phyloP scores from a whole-genome alignment of 2,888 invertebrate genomes.

The Eupithecia centaureata region DNA sequence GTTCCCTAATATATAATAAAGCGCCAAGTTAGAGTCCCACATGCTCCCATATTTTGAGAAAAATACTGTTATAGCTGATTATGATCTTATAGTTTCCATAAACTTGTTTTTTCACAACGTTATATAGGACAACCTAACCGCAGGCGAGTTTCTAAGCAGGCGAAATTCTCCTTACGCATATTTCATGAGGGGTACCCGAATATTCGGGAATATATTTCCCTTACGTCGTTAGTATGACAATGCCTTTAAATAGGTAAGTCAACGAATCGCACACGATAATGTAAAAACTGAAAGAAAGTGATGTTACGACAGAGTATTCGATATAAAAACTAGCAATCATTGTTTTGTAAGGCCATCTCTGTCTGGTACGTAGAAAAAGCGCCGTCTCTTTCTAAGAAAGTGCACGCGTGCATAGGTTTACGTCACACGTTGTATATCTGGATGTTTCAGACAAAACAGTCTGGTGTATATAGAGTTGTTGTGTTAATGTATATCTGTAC shows the following conservation, averaged over 20 bases:
- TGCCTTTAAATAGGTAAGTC: constrained; percentile 59
- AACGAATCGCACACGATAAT: constrained; percentile 64
- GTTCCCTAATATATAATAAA: too few relatives aligned
- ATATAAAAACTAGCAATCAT: constrained; percentile 64
- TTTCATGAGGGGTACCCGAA: neutral
- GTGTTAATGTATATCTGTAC: too few relatives aligned
- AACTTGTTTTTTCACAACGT: neutral
- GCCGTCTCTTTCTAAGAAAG: constrained; percentile 74
- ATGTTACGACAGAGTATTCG: constrained; percentile 67
- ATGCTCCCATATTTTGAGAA: neutral
- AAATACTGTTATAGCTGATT: neutral
- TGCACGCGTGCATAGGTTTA: constrained; percentile 70
- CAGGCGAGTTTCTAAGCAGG: neutral
- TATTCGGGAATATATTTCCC: too few relatives aligned
- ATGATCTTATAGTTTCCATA: neutral
- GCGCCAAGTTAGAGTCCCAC: too few relatives aligned
- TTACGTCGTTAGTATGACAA: constrained; percentile 31
- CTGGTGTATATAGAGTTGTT: neutral
- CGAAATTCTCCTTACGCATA: neutral
- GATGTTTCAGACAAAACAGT: constrained; percentile 26
- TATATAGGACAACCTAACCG: neutral
- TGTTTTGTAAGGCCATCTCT: constrained; percentile 67
- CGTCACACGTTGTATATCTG: constrained; percentile 68
- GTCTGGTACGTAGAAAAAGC: constrained; percentile 44
- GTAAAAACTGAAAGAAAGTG: constrained; percentile 74